Conservation (phyloP, 35 echinoderm and acorn worm genomes). For the Anneissia japonica region DNA sequence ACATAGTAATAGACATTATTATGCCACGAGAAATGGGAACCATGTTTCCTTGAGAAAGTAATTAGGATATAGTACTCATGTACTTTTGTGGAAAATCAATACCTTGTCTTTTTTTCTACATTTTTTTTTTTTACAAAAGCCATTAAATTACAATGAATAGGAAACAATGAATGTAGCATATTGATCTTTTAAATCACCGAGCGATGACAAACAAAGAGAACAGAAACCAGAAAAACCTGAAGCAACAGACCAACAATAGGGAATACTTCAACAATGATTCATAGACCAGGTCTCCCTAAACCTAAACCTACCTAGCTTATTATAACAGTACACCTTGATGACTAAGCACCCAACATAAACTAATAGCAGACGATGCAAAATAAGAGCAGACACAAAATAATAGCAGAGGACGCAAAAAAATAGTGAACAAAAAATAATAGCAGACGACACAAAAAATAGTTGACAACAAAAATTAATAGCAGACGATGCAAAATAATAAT, state of each 20-base stretch:
- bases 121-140: not conserved
- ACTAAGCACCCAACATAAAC: not conserved
- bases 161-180: not conserved
- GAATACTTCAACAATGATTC: not conserved
- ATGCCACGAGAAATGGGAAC: too few relatives aligned
- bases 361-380: too few relatives aligned
- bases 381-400: not conserved
- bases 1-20: too few relatives aligned
- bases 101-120: not conserved
- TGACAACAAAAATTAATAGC: too few relatives aligned
- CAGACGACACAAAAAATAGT: not conserved
- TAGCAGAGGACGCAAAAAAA: not conserved
- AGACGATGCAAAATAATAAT: too few relatives aligned
- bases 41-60: not conserved
- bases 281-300: not conserved
- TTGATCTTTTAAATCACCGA: not conserved
- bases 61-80: not conserved
- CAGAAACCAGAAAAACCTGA: not conserved
- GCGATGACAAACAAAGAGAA: not conserved
- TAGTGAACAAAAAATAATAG: not conserved
- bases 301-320: not conserved
- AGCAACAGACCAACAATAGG: not conserved
- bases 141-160: not conserved
- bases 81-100: not conserved
- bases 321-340: constrained; percentile 1